Percentiles rank a stretch among this genome's conserved stretches.
Evolutionary conservation across 2,797 vertebrate species (phyloP).

Genomic region (Argya squamiceps): DNA sequence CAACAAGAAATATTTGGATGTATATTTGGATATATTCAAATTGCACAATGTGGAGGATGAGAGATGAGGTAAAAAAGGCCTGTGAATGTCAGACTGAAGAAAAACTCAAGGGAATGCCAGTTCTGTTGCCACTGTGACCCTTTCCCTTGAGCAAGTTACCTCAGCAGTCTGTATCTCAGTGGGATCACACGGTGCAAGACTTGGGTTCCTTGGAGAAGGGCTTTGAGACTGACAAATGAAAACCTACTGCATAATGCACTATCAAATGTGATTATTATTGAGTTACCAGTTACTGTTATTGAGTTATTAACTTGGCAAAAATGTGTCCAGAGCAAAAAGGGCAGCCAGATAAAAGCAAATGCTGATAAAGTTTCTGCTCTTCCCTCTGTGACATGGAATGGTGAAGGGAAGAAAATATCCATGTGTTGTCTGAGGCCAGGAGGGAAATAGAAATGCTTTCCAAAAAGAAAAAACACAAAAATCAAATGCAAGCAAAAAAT

Average conservation of each 20-base stretch:
- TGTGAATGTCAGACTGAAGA: not conserved
- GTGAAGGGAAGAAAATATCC: not conserved
- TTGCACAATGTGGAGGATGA: fast-evolving
- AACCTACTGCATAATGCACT: conserved; percentile 10
- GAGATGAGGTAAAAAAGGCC: not conserved
- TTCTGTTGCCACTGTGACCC: not conserved
- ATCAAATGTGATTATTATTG: conserved; percentile 53
- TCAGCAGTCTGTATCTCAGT: not conserved
- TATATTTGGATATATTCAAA: not conserved
- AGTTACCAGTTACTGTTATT: conserved; percentile 4
- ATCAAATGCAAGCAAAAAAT: not conserved
- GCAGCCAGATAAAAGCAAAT: not conserved
- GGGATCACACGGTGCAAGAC: not conserved
- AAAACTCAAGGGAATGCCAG: not conserved
- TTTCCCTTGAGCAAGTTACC: not conserved
- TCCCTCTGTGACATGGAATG: not conserved
- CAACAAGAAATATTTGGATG: not conserved
- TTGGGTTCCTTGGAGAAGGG: not conserved
- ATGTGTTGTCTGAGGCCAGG: not conserved
- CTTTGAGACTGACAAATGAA: conserved; percentile 29
- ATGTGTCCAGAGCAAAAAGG: not conserved
- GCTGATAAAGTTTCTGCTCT: not conserved
- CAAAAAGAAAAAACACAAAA: not conserved
- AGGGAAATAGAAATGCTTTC: not conserved
- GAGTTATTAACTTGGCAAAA: conserved; percentile 54